These are phyloP conservation scores for Ahaetulla prasina DNA, from an alignment of 2,113 vertebrate genomes.

Conservation along the genomic window DNA sequence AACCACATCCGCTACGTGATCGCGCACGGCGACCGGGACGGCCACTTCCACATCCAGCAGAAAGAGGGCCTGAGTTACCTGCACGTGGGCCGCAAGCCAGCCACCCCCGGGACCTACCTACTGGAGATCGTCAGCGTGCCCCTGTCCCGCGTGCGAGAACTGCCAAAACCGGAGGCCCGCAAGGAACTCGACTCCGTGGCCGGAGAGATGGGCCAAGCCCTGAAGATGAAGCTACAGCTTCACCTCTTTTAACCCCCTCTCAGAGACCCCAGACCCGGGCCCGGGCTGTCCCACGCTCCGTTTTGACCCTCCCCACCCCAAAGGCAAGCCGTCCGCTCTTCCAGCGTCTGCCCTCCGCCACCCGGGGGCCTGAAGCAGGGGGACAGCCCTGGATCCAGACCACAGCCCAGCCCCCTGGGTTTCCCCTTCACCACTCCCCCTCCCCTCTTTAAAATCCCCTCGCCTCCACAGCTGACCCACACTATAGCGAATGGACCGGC, in stretches of 20 bases:
- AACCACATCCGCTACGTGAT: conserved; percentile 80
- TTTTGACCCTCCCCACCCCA: not conserved
- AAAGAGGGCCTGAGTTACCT: conserved; percentile 81
- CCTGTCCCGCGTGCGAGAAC: conserved; percentile 71
- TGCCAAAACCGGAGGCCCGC: conserved; percentile 74
- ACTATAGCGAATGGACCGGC: not conserved
- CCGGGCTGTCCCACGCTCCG: conserved; percentile 28
- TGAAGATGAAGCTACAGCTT: conserved; percentile 85
- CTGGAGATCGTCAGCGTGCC: conserved; percentile 83
- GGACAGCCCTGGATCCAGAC: not conserved
- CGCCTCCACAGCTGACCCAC: no score
- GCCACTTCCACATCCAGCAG: conserved; percentile 83
- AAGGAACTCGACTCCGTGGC: conserved; percentile 83
- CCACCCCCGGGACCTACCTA: conserved; percentile 74
- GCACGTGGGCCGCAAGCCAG: conserved; percentile 73
- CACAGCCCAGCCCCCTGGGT: not conserved
- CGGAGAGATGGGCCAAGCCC: conserved; percentile 78
- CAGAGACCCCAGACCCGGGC: conserved; percentile 23
- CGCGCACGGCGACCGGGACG: conserved; percentile 73
- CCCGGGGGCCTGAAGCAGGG: not conserved
- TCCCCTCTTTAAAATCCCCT: no score
- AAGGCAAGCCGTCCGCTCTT: not conserved
- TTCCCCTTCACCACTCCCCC: no score
- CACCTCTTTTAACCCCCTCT: conserved; percentile 78
- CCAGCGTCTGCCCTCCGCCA: not conserved